phyloP scores from a whole-genome alignment of 2,113 vertebrate genomes.

The Lanius collurio region DNA sequence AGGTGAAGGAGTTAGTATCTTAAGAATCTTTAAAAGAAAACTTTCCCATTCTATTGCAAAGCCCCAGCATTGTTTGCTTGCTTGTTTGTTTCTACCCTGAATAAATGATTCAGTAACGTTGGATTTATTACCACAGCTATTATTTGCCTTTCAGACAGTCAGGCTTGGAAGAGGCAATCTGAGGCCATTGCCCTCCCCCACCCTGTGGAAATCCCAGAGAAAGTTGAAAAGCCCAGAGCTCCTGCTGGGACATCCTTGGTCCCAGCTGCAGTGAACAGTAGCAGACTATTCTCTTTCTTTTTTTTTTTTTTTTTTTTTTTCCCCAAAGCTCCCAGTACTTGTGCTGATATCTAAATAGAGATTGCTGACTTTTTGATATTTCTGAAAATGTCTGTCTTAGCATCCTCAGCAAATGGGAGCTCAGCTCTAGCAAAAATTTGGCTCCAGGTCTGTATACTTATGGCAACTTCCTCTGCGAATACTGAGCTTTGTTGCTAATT shows the following conservation, averaged over 20 bases:
- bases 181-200: not conserved
- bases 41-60: fast-evolving
- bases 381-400: not conserved
- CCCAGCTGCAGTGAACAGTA: not conserved
- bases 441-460: not conserved
- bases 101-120: not conserved
- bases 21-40: not conserved
- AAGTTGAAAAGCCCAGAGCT: not conserved
- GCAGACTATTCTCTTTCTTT: not conserved
- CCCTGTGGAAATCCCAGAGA: not conserved
- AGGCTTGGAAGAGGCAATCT: not conserved
- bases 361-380: conserved; percentile 8
- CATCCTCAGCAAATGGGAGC: not conserved
- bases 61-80: not conserved
- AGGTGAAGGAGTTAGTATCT: fast-evolving
- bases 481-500: conserved; percentile 37
- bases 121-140: not conserved
- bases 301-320: too few relatives aligned
- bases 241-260: not conserved
- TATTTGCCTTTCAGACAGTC: not conserved
- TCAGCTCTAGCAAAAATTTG: not conserved
- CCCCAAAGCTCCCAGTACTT: not conserved
- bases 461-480: conserved; percentile 11
- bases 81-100: not conserved
- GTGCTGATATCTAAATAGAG: not conserved